These are phyloP conservation scores for Ceraclea dissimilis DNA, from an alignment of 2,888 invertebrate species.

Conservation along the genomic window DNA sequence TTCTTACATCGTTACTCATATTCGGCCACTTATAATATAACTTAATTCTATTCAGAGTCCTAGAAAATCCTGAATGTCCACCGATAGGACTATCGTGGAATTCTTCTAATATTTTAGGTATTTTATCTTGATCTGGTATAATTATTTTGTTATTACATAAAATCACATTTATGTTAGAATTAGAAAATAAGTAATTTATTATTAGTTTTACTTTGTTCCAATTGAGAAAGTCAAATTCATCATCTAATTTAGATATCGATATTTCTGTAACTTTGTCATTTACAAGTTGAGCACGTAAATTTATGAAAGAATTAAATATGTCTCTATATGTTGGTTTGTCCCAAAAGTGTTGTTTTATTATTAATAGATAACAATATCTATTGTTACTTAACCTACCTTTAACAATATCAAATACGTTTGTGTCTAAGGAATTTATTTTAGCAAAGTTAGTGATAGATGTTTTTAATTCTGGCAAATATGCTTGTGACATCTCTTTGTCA, in stretches of 20 bases:
- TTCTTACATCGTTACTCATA: constrained; percentile 31
- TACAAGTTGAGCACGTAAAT: constrained; percentile 6
- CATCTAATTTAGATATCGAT: constrained; percentile 12
- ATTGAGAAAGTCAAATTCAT: constrained; percentile 13
- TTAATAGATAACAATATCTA: constrained; percentile 18
- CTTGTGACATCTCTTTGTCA: not conserved
- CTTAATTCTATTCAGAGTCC: constrained; percentile 27
- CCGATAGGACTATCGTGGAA: constrained; percentile 22
- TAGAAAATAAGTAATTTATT: constrained; percentile 24
- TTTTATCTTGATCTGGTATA: constrained; percentile 1
- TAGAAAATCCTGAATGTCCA: constrained; percentile 26
- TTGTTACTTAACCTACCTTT: constrained; percentile 3
- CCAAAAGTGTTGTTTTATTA: constrained; percentile 19
- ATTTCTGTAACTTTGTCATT: constrained; percentile 19
- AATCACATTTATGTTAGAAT: constrained; percentile 19
- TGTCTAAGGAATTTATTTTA: not conserved
- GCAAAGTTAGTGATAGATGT: not conserved
- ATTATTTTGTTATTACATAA: constrained; percentile 19
- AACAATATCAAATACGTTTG: not conserved
- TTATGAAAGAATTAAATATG: constrained; percentile 24
- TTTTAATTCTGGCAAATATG: not conserved
- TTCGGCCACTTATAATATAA: constrained; percentile 29
- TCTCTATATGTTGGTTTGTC: constrained; percentile 26
- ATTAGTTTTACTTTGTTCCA: constrained; percentile 24
- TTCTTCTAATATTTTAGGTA: constrained; percentile 21